A percentile compares a stretch with the other conserved stretches of the same genome.
These are phyloP conservation scores for Sminthurides aquaticus DNA, from an alignment of 2,888 invertebrate genomes.

Conservation along the genomic window DNA sequence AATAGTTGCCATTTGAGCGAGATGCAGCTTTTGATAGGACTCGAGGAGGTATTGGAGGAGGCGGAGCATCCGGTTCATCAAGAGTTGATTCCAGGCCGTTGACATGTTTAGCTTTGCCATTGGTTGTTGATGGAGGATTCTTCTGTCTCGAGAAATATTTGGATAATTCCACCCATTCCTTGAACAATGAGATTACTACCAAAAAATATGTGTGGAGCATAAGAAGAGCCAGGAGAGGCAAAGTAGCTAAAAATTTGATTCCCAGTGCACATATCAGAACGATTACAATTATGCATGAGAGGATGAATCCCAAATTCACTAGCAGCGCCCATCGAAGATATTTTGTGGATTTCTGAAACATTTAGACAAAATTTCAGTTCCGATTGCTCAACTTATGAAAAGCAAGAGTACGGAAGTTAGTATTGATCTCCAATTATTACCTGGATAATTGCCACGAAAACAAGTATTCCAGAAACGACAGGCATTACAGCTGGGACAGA, in stretches of 20 bases:
- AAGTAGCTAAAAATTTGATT: slow-evolving; percentile 19
- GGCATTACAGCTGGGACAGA: slow-evolving; percentile 18
- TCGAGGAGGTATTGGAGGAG: slow-evolving; percentile 20
- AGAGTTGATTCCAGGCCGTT: background rate
- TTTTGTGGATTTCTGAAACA: slow-evolving; percentile 18
- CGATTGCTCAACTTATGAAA: no score
- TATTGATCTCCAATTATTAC: slow-evolving; percentile 4
- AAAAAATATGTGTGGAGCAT: slow-evolving; percentile 21
- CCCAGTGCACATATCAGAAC: slow-evolving; percentile 21
- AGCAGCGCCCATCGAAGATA: slow-evolving; percentile 19
- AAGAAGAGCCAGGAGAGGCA: slow-evolving; percentile 15
- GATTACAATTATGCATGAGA: slow-evolving; percentile 15
- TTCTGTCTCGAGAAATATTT: slow-evolving; percentile 13
- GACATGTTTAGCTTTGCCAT: background rate
- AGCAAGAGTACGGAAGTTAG: background rate
- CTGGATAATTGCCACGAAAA: slow-evolving; percentile 18
- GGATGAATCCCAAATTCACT: slow-evolving; percentile 17
- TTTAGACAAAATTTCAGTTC: no score
- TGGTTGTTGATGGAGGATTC: background rate
- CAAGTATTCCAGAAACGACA: slow-evolving; percentile 10
- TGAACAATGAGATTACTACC: slow-evolving; percentile 21
- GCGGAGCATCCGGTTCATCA: slow-evolving; percentile 2
- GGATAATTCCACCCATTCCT: slow-evolving; percentile 17
- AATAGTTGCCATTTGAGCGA: slow-evolving; percentile 17
- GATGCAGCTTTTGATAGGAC: slow-evolving; percentile 2